Evolutionary conservation across 2,797 vertebrate genomes (phyloP).

Genomic region (Choloepus didactylus): DNA sequence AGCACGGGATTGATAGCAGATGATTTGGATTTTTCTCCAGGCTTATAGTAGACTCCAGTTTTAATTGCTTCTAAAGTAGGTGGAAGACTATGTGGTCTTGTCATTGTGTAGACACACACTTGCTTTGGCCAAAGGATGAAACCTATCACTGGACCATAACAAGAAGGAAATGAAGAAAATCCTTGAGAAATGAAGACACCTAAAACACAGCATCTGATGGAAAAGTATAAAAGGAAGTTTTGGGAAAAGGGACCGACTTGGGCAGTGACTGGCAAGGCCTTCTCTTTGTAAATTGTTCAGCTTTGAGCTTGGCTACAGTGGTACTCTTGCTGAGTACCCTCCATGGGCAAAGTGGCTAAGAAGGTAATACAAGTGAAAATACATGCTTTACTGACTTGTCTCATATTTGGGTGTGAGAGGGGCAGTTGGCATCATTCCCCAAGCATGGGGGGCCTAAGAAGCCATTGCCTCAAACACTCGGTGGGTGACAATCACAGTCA

Average conservation of each 20-base stretch:
- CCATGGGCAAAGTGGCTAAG: not conserved
- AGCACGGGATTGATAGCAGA: not conserved
- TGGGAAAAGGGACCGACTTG: not conserved
- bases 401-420: not conserved
- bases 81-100: not conserved
- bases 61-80: constrained; percentile 2
- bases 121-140: not conserved
- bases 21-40: not conserved
- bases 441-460: not conserved
- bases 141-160: not conserved
- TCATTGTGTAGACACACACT: not conserved
- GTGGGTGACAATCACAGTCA: not conserved
- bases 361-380: not conserved
- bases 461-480: not conserved
- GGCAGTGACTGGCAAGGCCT: not conserved
- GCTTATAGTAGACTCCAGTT: not conserved
- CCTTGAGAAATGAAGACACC: not conserved
- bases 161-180: not conserved
- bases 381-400: not conserved
- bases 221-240: not conserved
- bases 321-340: not conserved
- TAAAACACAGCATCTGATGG: not conserved
- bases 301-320: not conserved
- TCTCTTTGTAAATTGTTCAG: not conserved
- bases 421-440: not conserved